Base-by-base conservation (phyloP, 2,113 vertebrate species). In the Acanthochromis polyacanthus region DNA sequence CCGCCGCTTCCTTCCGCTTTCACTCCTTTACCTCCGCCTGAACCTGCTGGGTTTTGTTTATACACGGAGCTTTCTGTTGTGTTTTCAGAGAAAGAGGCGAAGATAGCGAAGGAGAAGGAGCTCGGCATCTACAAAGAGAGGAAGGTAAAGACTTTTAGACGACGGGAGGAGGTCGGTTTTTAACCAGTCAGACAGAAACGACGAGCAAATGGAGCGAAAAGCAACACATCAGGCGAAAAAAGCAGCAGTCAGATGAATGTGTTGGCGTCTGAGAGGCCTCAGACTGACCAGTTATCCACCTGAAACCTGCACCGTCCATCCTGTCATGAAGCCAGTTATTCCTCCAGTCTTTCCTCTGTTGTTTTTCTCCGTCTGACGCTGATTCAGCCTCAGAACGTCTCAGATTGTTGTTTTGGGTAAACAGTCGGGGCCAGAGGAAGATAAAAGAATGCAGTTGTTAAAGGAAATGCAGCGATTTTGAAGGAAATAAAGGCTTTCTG, bases 41-140 rank as follows among this genome's bases (percentile, higher is more conserved):
- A 73, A 70, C 38, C 22, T 1, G 17, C 0, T 79, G 10, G 22
- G 43, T 59, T 23, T 4, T 28, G 5, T 50, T 61, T 72, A 46
- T 30, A 6, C n/a, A 15, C 4, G 46, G 5, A 20, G 50, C 20
- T 83, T 68, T 75, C 23, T 80, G 89, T 17, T 84, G 5, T 1
- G 5, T 1, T 79, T 94, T 56, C 89, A 99, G 98, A 97, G 90
- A 99, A 99, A 69, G 97, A 98, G 85, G 97, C 95, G 5, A 95
- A 95, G 75, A 98, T 99, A 60, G 98, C 97, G 0, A 98, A 97
- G 92, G 98, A 99, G 88, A 99, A 98, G 89, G 97, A 95, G 83
- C 96, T 98, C 1, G 98, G 98, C 22, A 96, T 96, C 92, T 99
- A 97, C 92, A 99, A 97, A 86, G 98, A 99, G 51, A 97, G 94